Percentiles rank a stretch among this genome's conserved stretches.
phyloP scores from a whole-genome alignment of 2,113 vertebrate genomes.

The Buteo buteo region DNA sequence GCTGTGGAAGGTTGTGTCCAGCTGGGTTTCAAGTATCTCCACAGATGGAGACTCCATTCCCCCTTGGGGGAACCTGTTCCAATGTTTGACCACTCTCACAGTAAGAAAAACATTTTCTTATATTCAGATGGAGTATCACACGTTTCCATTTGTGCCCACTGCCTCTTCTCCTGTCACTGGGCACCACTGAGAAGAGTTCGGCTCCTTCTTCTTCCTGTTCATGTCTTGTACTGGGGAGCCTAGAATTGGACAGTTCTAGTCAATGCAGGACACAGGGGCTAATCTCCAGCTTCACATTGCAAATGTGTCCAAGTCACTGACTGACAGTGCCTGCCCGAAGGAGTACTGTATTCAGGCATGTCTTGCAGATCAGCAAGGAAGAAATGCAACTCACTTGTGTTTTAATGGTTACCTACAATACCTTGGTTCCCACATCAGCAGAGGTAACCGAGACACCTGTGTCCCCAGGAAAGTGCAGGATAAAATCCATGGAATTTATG shows the following conservation, averaged over 20 bases:
- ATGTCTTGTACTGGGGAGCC: not conserved
- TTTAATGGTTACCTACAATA: not conserved
- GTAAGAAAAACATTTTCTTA: too few relatives aligned
- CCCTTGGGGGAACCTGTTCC: too few relatives aligned
- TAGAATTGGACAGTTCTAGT: not conserved
- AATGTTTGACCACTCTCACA: too few relatives aligned
- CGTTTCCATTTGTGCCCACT: too few relatives aligned
- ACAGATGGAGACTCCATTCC: too few relatives aligned
- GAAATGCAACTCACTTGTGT: not conserved
- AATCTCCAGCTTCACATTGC: not conserved
- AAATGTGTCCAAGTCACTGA: rapidly evolving
- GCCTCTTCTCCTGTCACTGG: too few relatives aligned
- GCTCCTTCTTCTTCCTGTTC: too few relatives aligned
- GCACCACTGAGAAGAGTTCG: too few relatives aligned
- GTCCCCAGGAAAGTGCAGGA: not conserved
- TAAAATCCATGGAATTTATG: not conserved
- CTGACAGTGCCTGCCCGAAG: not conserved
- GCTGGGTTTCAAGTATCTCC: too few relatives aligned
- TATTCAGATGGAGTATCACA: too few relatives aligned
- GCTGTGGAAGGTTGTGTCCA: too few relatives aligned
- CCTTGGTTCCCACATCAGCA: not conserved
- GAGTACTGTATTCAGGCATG: rapidly evolving
- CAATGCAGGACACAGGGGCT: not conserved
- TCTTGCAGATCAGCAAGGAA: not conserved
- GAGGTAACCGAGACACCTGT: not conserved